Percentiles rank a stretch among this genome's conserved stretches.
These are phyloP conservation scores for Carassius auratus DNA, from an alignment of 2,113 vertebrate species.

Conservation along the genomic window DNA sequence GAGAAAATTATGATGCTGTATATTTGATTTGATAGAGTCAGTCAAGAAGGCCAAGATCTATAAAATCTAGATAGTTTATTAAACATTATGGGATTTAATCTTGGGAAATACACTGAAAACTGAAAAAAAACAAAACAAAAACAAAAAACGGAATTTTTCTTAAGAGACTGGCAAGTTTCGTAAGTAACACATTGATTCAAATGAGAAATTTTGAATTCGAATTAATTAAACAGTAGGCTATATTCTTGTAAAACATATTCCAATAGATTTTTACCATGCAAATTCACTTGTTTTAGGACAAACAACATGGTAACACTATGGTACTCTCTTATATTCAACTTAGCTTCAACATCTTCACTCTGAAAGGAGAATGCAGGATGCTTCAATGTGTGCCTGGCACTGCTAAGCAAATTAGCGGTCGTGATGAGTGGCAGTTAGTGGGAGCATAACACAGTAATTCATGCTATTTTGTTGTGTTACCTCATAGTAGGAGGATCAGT, in stretches of 20 bases:
- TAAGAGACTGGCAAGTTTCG: too few species aligned
- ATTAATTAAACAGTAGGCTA: too few species aligned
- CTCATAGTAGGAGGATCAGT: constrained; percentile 6
- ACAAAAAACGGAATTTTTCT: neutral
- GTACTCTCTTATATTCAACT: neutral
- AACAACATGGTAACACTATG: neutral
- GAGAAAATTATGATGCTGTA: neutral
- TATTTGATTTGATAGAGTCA: neutral
- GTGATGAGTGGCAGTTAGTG: constrained; percentile 19
- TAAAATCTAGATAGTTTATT: neutral
- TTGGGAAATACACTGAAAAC: neutral
- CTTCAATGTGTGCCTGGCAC: constrained; percentile 5
- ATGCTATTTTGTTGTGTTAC: constrained; percentile 17
- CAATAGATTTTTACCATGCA: neutral
- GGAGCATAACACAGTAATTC: neutral
- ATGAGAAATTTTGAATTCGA: too few species aligned
- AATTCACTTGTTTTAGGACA: neutral
- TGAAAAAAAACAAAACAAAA: too few species aligned
- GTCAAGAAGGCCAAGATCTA: neutral
- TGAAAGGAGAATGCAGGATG: constrained; percentile 3
- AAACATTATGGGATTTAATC: neutral
- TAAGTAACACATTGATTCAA: neutral
- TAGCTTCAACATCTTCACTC: neutral
- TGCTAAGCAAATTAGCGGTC: neutral
- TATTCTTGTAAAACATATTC: too few species aligned